phyloP scores from a whole-genome alignment of 2,797 vertebrate species.

The Myiotriccus ornatus region DNA sequence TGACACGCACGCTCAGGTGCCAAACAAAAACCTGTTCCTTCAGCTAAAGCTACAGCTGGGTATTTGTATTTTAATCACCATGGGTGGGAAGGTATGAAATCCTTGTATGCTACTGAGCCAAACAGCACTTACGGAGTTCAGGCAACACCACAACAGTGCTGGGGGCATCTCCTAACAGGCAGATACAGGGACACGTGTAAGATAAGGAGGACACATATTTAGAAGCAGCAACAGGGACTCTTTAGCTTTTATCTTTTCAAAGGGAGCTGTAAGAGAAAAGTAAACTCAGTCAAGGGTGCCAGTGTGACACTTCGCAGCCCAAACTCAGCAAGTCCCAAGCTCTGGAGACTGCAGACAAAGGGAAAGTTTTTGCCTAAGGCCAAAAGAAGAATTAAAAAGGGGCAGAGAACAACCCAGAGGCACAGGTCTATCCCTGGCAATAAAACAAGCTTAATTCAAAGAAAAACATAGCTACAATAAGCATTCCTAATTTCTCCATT shows the following conservation, averaged over 20 bases:
- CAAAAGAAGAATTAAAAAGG: background rate
- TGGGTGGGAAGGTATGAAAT: background rate
- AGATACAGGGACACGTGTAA: background rate
- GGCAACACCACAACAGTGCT: background rate
- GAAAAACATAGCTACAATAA: background rate
- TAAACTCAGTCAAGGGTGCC: background rate
- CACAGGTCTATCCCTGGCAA: background rate
- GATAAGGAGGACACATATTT: background rate
- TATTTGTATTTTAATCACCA: background rate
- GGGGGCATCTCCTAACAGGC: background rate
- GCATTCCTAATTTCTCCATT: background rate
- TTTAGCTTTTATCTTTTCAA: background rate
- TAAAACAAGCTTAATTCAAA: background rate
- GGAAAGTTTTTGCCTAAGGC: background rate
- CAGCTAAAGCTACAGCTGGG: background rate
- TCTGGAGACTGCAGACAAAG: background rate
- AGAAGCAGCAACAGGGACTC: background rate
- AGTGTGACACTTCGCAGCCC: background rate
- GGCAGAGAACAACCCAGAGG: background rate
- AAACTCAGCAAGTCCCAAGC: background rate
- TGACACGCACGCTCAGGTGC: background rate
- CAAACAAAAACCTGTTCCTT: background rate
- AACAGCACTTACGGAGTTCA: background rate
- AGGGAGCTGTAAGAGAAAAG: background rate
- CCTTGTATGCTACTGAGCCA: background rate